Percentiles rank a stretch among this genome's conserved stretches.
Evolutionary conservation across 2,113 vertebrate genomes (phyloP).

Genomic region (Nanger granti): DNA sequence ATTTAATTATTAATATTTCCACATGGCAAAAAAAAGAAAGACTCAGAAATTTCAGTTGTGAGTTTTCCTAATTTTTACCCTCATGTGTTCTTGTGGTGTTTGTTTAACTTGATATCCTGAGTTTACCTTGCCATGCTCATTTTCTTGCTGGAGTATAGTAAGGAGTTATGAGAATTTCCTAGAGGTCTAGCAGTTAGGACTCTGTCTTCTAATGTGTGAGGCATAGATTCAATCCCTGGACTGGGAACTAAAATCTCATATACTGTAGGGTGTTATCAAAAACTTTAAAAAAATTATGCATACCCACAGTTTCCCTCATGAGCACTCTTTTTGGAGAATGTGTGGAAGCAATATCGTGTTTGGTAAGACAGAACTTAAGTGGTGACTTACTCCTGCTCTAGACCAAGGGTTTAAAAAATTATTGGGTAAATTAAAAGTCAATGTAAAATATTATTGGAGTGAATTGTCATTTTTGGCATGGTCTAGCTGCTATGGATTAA

Average conservation of each 20-base stretch:
- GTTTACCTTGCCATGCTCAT: background rate
- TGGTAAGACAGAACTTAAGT: background rate
- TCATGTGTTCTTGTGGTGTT: background rate
- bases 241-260: background rate
- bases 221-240: background rate
- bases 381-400: background rate
- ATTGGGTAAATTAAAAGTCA: background rate
- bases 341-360: fast-evolving
- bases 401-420: background rate
- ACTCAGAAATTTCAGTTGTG: background rate
- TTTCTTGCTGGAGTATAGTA: background rate
- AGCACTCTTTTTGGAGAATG: background rate
- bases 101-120: background rate
- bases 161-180: background rate
- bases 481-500: background rate
- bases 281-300: background rate
- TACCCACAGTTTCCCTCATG: background rate
- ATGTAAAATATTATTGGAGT: background rate
- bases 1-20: background rate
- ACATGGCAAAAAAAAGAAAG: background rate
- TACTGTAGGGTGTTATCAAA: background rate
- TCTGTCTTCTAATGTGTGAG: background rate
- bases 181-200: background rate
- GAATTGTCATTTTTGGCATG: background rate
- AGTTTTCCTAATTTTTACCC: background rate